These are phyloP conservation scores for Brachionus rubens DNA, from an alignment of 1,140 invertebrate species.

Conservation along the genomic window DNA sequence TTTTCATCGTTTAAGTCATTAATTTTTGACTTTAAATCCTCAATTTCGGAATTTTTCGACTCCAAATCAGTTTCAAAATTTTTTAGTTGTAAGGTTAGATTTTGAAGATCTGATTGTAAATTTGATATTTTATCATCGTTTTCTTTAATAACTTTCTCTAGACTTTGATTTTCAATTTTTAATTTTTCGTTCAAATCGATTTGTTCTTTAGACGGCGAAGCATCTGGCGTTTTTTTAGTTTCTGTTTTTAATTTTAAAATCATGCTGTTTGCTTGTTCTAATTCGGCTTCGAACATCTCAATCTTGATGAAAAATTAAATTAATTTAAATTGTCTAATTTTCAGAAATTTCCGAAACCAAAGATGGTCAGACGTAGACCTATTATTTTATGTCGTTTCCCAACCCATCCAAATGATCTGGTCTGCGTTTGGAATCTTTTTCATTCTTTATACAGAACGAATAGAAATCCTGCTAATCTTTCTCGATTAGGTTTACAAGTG, in stretches of 20 bases:
- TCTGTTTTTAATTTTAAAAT: slow-evolving; percentile 1
- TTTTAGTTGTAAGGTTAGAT: background rate
- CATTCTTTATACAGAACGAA: no score
- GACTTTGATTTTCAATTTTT: background rate
- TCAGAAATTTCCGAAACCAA: background rate
- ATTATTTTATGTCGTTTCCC: no score
- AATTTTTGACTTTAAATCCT: background rate
- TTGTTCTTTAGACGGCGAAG: background rate
- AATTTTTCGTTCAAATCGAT: background rate
- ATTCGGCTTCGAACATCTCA: slow-evolving; percentile 3
- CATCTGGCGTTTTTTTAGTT: background rate
- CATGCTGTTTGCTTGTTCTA: slow-evolving; percentile 11
- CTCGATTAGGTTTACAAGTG: no score
- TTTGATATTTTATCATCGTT: background rate
- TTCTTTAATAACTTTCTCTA: background rate
- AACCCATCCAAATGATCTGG: no score
- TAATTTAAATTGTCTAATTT: background rate
- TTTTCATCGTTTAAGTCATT: background rate
- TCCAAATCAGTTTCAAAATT: background rate
- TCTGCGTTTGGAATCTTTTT: no score
- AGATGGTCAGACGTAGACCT: no score
- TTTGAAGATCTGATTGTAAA: background rate
- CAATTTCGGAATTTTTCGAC: background rate
- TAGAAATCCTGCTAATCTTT: no score
- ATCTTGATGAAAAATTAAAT: background rate